Percentiles rank a stretch among this genome's conserved stretches.
Evolutionary conservation across 1,140 invertebrate species (phyloP).

Genomic region (Sinonovacula constricta): DNA sequence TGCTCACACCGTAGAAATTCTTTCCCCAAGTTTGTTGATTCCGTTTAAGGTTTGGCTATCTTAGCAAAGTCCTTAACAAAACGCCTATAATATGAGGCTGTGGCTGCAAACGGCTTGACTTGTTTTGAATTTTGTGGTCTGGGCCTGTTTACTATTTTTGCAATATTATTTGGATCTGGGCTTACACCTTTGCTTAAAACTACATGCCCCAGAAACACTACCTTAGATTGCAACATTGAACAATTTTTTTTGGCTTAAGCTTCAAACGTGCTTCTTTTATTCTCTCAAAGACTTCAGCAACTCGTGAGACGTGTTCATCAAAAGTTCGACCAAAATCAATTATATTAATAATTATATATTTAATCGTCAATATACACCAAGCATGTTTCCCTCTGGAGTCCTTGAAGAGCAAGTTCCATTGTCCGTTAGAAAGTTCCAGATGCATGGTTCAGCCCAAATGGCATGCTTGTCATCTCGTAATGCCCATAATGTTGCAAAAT

Average conservation of each 20-base stretch:
- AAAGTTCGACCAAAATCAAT: constrained; percentile 36
- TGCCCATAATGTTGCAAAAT: background rate
- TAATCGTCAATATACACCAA: constrained; percentile 57
- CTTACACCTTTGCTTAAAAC: constrained; percentile 28
- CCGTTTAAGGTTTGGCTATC: constrained; percentile 31
- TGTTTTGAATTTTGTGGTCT: constrained; percentile 32
- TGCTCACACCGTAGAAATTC: constrained; percentile 37
- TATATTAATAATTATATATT: too few species aligned
- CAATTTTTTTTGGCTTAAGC: constrained; percentile 48
- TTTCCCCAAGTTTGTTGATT: constrained; percentile 11
- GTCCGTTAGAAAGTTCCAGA: constrained; percentile 8
- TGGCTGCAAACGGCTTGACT: constrained; percentile 39
- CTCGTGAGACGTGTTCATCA: constrained; percentile 4
- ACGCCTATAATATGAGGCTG: constrained; percentile 37
- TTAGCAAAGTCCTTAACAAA: constrained; percentile 44
- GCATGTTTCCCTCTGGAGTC: constrained; percentile 27
- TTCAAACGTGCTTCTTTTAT: constrained; percentile 26
- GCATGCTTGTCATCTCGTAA: background rate
- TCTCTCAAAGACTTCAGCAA: constrained; percentile 20
- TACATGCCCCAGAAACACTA: constrained; percentile 49
- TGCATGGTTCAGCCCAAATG: constrained; percentile 32
- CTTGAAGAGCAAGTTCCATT: constrained; percentile 20
- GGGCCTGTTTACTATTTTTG: constrained; percentile 29
- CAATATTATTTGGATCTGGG: constrained; percentile 22
- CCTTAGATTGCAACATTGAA: constrained; percentile 46